These are phyloP conservation scores for Zaprionus kolodkinae DNA, from an alignment of 1,140 invertebrate genomes.

Conservation along the genomic window DNA sequence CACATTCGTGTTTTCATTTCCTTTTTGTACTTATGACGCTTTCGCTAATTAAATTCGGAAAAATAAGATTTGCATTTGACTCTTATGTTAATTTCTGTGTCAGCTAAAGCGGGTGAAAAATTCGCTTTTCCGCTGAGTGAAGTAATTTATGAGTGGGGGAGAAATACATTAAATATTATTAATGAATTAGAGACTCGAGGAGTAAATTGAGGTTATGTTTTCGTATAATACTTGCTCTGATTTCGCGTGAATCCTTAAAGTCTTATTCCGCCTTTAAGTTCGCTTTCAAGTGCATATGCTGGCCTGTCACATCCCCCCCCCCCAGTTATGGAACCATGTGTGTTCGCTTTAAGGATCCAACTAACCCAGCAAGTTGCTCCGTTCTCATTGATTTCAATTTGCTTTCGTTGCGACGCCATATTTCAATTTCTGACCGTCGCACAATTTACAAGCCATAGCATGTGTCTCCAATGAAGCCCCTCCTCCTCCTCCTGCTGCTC, in stretches of 20 bases:
- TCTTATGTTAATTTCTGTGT: slow-evolving; percentile 57
- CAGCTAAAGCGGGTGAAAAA: slow-evolving; percentile 58
- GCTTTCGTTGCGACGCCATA: slow-evolving; percentile 76
- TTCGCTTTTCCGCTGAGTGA: slow-evolving; percentile 42
- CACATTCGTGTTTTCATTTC: slow-evolving; percentile 25
- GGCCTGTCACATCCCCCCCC: background rate
- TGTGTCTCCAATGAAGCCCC: slow-evolving; percentile 68
- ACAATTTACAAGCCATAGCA: slow-evolving; percentile 79
- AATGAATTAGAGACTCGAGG: background rate
- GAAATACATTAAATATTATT: slow-evolving; percentile 15
- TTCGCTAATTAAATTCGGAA: slow-evolving; percentile 31
- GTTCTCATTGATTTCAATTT: slow-evolving; percentile 81
- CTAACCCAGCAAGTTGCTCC: slow-evolving; percentile 28
- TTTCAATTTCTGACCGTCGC: slow-evolving; percentile 79
- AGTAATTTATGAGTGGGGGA: slow-evolving; percentile 15
- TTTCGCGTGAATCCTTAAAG: slow-evolving; percentile 3
- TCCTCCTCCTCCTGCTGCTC: background rate
- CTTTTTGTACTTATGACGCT: slow-evolving; percentile 11
- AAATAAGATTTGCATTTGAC: slow-evolving; percentile 37
- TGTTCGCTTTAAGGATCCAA: slow-evolving; percentile 18
- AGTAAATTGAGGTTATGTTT: background rate
- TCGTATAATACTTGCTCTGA: background rate
- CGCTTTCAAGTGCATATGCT: slow-evolving; percentile 6
- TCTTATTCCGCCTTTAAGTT: slow-evolving; percentile 18
- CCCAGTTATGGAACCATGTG: background rate